These are phyloP conservation scores for Gallirallus australis DNA, from an alignment of 2,797 vertebrate species.

Conservation along the genomic window DNA sequence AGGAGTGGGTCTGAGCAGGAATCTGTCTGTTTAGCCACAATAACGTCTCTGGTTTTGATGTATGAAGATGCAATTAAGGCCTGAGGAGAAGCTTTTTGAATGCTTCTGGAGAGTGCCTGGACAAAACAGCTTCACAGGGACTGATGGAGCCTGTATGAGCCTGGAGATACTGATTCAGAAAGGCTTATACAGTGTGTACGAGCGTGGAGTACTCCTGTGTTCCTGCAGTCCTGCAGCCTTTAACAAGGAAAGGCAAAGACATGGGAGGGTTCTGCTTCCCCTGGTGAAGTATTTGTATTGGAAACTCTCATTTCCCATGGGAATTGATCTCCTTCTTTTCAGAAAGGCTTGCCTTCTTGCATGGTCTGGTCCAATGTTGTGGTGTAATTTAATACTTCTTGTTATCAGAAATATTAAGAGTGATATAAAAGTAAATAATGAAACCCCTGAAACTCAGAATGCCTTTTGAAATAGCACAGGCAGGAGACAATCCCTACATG, in stretches of 20 bases:
- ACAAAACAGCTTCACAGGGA: not conserved
- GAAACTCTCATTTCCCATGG: not conserved
- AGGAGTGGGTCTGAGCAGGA: not conserved
- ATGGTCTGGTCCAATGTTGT: accelerated
- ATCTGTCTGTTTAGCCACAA: not conserved
- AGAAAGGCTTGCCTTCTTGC: not conserved
- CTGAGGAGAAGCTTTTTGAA: not conserved
- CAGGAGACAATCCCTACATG: not conserved
- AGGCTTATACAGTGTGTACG: not conserved
- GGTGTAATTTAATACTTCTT: not conserved
- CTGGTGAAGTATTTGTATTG: not conserved
- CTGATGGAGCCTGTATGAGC: accelerated
- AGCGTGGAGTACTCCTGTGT: not conserved
- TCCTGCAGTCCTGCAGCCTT: not conserved
- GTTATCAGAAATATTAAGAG: not conserved
- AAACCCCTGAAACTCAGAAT: not conserved
- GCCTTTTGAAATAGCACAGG: not conserved
- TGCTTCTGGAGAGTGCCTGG: not conserved
- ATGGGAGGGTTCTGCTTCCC: not conserved
- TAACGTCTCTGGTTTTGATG: not conserved
- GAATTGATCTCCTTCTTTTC: not conserved
- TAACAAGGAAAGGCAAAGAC: not conserved
- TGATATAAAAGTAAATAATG: not conserved
- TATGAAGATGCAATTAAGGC: not conserved
- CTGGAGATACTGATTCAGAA: not conserved